Evolutionary conservation across 2,113 vertebrate species (phyloP).

Genomic region (Upupa epops): DNA sequence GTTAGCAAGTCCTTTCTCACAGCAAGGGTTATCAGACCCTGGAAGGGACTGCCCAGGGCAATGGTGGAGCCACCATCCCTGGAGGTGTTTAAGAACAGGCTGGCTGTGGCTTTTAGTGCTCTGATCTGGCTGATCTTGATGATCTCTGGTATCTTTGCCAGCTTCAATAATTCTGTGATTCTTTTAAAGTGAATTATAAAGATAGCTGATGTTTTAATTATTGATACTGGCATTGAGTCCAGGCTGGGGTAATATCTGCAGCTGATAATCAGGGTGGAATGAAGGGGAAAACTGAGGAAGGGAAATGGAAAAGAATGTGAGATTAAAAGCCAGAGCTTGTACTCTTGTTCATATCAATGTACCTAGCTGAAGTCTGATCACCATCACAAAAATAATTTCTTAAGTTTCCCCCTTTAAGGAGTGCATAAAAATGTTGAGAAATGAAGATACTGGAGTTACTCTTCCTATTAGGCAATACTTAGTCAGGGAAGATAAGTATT

Average conservation of each 20-base stretch:
- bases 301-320: background rate
- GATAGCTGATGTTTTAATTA: background rate
- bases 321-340: background rate
- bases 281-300: accelerated
- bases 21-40: no score
- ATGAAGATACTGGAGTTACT: background rate
- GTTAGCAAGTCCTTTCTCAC: no score
- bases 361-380: background rate
- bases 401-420: background rate
- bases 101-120: no score
- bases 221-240: background rate
- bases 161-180: no score
- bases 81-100: no score
- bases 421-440: background rate
- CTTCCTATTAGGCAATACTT: background rate
- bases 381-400: background rate
- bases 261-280: background rate
- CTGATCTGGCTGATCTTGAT: no score
- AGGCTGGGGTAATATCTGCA: background rate
- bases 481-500: background rate
- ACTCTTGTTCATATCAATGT: background rate
- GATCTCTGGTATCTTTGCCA: no score
- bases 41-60: no score
- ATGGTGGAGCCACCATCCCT: no score
- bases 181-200: background rate